Base-by-base conservation (phyloP, 2,888 invertebrate species). In the Oegoconia quadripuncta region DNA sequence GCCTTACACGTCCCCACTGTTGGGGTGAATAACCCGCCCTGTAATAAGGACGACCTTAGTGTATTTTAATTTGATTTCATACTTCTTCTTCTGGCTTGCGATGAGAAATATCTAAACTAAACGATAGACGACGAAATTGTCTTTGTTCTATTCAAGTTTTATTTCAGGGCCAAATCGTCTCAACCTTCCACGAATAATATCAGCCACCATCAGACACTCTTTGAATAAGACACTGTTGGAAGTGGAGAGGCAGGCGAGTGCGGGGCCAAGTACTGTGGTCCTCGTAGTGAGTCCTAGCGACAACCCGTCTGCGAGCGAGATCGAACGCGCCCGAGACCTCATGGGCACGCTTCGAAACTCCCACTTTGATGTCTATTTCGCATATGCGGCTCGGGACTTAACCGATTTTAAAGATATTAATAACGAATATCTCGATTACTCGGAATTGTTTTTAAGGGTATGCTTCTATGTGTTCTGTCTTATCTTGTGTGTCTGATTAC, bases 101-200 rank as follows among this genome's bases (percentile, higher is more conserved):
- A n/a, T n/a, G n/a, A n/a, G n/a, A n/a, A n/a, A n/a, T n/a, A n/a
- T n/a, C n/a, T n/a, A n/a, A n/a, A n/a, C n/a, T n/a, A n/a, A n/a
- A n/a, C n/a, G n/a, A n/a, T n/a, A n/a, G n/a, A n/a, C n/a, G n/a
- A n/a, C n/a, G n/a, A n/a, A n/a, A n/a, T n/a, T n/a, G n/a, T n/a
- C n/a, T n/a, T n/a, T n/a, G n/a, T n/a, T n/a, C n/a, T n/a, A n/a
- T n/a, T n/a, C n/a, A n/a, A n/a, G n/a, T n/a, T n/a, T n/a, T n/a
- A n/a, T n/a, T 37, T 5, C 60, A 90, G 90, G 90, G 90, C 89
- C 89, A 1, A 79, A 76, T 34, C 80, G 88, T 5, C 59, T 90
- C 12, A 86, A 88, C 44, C 60, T 90, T 3, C 81, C 88, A 2
- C 74, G 64, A 20, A 76, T 89, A 27, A 70, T 91, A 48, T 82